A percentile compares a stretch with the other conserved stretches of the same genome.
Evolutionary conservation across 2,797 vertebrate species (phyloP).

Genomic region (Brotula barbata): DNA sequence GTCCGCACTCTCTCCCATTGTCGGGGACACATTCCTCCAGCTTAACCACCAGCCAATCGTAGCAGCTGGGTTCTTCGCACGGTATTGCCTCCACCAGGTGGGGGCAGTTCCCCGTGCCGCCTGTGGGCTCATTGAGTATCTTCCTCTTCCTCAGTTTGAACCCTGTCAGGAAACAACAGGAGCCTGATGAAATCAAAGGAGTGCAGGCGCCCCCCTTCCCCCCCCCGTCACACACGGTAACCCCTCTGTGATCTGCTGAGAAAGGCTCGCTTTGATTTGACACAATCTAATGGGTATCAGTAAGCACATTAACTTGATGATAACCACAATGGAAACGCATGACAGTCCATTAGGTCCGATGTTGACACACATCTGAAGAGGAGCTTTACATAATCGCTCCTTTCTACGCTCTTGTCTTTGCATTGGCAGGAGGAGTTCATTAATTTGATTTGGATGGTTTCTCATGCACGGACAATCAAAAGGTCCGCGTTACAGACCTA

Average conservation of each 20-base stretch:
- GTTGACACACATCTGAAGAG: conserved; percentile 47
- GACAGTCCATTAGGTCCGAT: conserved; percentile 55
- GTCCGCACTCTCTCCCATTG: conserved; percentile 87
- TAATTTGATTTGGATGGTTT: conserved; percentile 29
- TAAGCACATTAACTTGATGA: conserved; percentile 45
- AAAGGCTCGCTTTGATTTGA: conserved; percentile 10
- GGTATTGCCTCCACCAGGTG: conserved; percentile 94
- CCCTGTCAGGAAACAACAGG: conserved; percentile 73
- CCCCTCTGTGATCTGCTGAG: conserved; percentile 4
- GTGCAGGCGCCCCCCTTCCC: conserved; percentile 17
- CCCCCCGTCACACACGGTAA: conserved; percentile 2
- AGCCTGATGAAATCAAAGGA: conserved; percentile 28
- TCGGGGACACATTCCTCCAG: conserved; percentile 91
- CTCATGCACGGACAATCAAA: too few species aligned
- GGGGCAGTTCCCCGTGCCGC: conserved; percentile 88
- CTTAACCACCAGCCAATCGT: conserved; percentile 86
- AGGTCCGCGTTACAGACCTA: too few species aligned
- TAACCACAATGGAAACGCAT: conserved; percentile 35
- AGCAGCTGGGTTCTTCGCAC: conserved; percentile 94
- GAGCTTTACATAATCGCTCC: conserved; percentile 25
- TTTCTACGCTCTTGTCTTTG: too few species aligned
- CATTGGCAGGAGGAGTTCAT: conserved; percentile 35
- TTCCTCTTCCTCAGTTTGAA: conserved; percentile 93
- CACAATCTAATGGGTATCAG: conserved; percentile 7
- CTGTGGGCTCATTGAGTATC: conserved; percentile 87